Conservation (phyloP, 2,888 invertebrate genomes). For the Ptilodon capucinus region DNA sequence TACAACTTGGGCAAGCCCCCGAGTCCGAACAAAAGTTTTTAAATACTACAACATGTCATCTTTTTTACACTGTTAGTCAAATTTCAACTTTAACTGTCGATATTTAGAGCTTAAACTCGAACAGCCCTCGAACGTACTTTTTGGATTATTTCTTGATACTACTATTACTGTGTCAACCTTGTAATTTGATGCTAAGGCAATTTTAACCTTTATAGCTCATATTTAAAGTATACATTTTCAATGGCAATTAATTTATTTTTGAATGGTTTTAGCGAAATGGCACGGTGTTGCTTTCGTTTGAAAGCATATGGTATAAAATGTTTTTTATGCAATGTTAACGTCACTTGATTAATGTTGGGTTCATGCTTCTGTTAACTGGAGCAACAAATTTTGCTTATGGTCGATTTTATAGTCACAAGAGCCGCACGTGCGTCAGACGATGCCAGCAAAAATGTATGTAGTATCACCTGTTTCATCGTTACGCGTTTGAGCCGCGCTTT, state of each 20-base stretch:
- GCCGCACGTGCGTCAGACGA: too few relatives aligned
- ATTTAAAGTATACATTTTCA: background rate
- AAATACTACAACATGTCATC: background rate
- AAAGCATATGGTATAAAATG: background rate
- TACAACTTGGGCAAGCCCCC: background rate
- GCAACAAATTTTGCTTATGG: too few relatives aligned
- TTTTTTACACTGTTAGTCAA: background rate
- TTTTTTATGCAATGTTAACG: background rate
- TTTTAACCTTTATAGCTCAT: background rate
- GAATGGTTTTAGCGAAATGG: background rate
- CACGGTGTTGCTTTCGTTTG: background rate
- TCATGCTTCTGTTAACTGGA: too few relatives aligned
- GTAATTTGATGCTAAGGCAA: background rate
- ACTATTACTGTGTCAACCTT: background rate
- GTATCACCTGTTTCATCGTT: too few relatives aligned
- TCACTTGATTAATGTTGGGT: background rate
- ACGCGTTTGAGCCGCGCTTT: too few relatives aligned
- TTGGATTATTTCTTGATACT: background rate
- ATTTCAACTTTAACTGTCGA: background rate
- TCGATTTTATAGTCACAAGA: too few relatives aligned
- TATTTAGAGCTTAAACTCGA: background rate
- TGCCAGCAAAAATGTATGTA: too few relatives aligned
- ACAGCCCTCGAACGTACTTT: background rate
- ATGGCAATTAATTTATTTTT: background rate
- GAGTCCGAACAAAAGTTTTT: background rate